Base-by-base conservation (phyloP, 2,888 invertebrate genomes). In the Thereva nobilitata region DNA sequence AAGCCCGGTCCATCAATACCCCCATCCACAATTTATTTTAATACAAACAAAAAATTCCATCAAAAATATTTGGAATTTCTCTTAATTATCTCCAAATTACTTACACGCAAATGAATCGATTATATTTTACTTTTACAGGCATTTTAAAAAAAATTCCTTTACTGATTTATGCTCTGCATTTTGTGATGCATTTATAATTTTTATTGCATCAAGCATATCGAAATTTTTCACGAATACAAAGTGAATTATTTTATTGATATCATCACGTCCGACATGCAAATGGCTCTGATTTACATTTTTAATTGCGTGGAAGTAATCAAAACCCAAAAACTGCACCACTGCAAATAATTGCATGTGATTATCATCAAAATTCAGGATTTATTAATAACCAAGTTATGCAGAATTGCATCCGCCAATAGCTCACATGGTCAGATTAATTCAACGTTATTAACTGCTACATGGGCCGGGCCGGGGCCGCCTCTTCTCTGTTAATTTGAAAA, bases 241-340 rank as follows among this genome's bases (percentile, higher is more conserved):
- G 47, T 47, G 59, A 59, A 47, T 59, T 47, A 59, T 59, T 59
- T 59, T 38, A 49, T 49, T 23, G 23, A 59, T 47, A 59, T 59
- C 59, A 45, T 59, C 59, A 59, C 59, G 49, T 45, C 23, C 38
- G 40, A 47, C 40, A 47, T 37, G 10, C 40, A 59, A 59, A 64
- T 64, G 44, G 53, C 44, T 34, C 10, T 55, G 65, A 65, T 65
- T 65, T 65, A 65, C 65, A 65, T 65, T 65, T 65, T 65, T 65
- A 65, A 65, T 65, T 65, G 65, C 55, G 65, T 41, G 65, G 55
- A 65, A 65, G 55, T 56, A 65, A 65, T 65, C 65, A 65, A 54
- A 65, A 53, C 37, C 55, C 56, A 59, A 68, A 68, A 65, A 68
- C 65, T 63, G 66, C 61, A 64, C 68, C 53, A 66, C 50, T 61